These are phyloP conservation scores for Phasia obesa DNA, from an alignment of 2,888 invertebrate species.

Conservation along the genomic window DNA sequence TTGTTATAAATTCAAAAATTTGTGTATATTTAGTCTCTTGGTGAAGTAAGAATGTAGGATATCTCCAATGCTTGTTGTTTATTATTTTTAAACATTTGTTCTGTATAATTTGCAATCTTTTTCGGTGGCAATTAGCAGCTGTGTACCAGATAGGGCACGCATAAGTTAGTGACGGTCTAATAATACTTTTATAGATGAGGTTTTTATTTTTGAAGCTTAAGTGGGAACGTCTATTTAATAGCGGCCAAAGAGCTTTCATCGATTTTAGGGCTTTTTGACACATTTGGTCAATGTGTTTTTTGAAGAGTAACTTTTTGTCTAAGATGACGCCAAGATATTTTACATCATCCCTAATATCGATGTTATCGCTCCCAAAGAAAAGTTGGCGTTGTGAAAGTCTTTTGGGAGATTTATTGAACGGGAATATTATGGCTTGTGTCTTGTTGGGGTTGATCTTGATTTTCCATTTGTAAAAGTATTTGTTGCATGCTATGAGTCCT, in stretches of 20 bases:
- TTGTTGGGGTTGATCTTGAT: constrained; percentile 40
- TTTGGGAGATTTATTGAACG: constrained; percentile 41
- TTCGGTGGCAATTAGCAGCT: constrained; percentile 20
- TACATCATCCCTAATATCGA: constrained; percentile 12
- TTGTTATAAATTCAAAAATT: too few species aligned
- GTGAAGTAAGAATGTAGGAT: constrained; percentile 19
- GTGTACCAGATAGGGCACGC: constrained; percentile 7
- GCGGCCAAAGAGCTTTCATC: constrained; percentile 2
- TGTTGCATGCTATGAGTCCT: not conserved
- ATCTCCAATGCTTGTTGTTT: constrained; percentile 13
- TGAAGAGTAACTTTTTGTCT: constrained; percentile 27
- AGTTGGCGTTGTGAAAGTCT: constrained; percentile 8
- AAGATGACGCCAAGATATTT: constrained; percentile 36
- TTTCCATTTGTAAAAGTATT: constrained; percentile 42
- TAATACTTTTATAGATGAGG: constrained; percentile 6
- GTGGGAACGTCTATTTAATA: constrained; percentile 7
- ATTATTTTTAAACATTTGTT: constrained; percentile 51
- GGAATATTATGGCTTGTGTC: constrained; percentile 31
- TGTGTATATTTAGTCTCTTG: too few species aligned
- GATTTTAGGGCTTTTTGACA: constrained; percentile 39
- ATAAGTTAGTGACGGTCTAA: constrained; percentile 15
- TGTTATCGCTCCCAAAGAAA: not conserved
- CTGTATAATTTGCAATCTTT: constrained; percentile 33
- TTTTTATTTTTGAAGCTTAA: constrained; percentile 27
- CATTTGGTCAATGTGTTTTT: constrained; percentile 8